These are phyloP conservation scores for Cremastinae sp. DNA, from an alignment of 2,888 invertebrate species.

Conservation along the genomic window DNA sequence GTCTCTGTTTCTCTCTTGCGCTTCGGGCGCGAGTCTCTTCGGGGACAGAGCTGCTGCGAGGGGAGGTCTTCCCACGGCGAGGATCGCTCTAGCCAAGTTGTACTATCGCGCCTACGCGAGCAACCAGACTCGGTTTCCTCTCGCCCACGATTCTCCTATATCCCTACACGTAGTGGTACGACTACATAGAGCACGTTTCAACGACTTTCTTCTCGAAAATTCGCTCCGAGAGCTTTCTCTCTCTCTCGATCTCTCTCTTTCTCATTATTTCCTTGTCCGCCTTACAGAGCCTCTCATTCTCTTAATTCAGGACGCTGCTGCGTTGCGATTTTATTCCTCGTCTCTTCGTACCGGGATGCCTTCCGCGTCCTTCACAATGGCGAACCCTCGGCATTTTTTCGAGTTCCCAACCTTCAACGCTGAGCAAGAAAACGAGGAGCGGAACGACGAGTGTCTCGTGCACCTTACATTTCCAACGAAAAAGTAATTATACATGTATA, in stretches of 20 bases:
- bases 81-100: conserved; percentile 38
- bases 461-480: conserved; percentile 8
- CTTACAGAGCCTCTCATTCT: no score
- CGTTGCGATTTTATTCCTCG: conserved; percentile 36
- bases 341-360: conserved; percentile 29
- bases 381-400: no score
- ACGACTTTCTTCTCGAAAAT: conserved; percentile 34
- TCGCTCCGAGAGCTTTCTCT: conserved; percentile 24
- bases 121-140: not conserved
- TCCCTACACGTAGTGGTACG: conserved; percentile 1
- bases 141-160: not conserved
- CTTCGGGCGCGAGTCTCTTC: no score
- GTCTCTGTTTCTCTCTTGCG: no score
- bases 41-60: not conserved
- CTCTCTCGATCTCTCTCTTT: not conserved
- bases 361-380: conserved; percentile 32
- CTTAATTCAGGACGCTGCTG: no score
- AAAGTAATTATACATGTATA: no score
- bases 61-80: conserved; percentile 13
- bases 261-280: conserved; percentile 1
- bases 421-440: conserved; percentile 6
- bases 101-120: conserved; percentile 22
- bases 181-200: conserved; percentile 11
- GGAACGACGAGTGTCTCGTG: conserved; percentile 28
- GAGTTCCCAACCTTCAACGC: no score